A percentile compares a stretch with the other conserved stretches of the same genome.
These are phyloP conservation scores for Brachyptera risi DNA, from an alignment of 2,888 invertebrate genomes.

Conservation along the genomic window DNA sequence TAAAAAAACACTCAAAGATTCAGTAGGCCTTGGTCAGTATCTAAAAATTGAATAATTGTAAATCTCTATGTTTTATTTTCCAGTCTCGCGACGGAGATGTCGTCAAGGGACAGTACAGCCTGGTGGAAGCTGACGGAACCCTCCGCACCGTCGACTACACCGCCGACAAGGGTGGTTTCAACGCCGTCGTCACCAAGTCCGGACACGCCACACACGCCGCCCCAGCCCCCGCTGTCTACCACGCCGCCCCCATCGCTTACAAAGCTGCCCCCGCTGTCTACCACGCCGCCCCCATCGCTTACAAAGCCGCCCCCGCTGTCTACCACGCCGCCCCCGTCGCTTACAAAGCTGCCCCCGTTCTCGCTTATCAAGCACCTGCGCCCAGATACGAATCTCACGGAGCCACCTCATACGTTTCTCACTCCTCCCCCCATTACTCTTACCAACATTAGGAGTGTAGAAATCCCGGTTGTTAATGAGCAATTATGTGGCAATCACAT, in stretches of 20 bases:
- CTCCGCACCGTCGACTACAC: neutral
- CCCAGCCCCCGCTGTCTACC: neutral
- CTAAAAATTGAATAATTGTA: neutral
- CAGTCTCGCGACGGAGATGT: neutral
- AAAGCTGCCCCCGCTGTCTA: neutral
- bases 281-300: neutral
- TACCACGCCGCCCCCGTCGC: neutral
- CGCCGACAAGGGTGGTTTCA: neutral
- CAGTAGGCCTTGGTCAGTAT: too few relatives aligned
- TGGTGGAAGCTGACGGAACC: conserved; percentile 3
- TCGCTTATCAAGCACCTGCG: neutral
- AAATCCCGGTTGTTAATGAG: too few relatives aligned
- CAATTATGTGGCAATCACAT: too few relatives aligned
- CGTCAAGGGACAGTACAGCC: conserved; percentile 2
- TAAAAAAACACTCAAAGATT: too few relatives aligned
- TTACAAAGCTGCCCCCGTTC: too few relatives aligned
- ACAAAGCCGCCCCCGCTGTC: neutral
- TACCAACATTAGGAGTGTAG: too few relatives aligned
- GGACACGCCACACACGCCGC: neutral
- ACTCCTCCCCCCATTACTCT: too few relatives aligned
- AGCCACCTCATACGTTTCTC: too few relatives aligned
- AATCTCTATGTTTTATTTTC: neutral
- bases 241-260: neutral
- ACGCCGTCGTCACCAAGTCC: conserved; percentile 3
- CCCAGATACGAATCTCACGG: too few relatives aligned